Evolutionary conservation across 2,888 invertebrate species (phyloP), one percentile per base, ranked within the genome.

Genomic region (Apodemia duryi): DNA sequence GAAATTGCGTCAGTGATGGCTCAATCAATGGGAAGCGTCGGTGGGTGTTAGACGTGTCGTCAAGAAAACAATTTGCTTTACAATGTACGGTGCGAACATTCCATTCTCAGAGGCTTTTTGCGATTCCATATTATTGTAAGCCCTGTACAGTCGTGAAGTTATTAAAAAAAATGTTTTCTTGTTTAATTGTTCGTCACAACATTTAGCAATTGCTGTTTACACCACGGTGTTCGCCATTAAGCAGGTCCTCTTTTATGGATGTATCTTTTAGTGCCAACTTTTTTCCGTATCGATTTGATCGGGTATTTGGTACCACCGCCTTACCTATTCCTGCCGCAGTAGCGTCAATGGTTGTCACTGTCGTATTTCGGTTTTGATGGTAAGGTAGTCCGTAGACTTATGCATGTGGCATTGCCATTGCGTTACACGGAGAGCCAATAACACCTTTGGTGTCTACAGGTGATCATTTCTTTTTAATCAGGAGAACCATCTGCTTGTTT

Each of bases 51-150:
- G 82, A 82, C 83, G 80, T 82, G 85, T 85, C 85, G 83, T 85
- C 84, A 73, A 77, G 79, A 83, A 88, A 89, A 88, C 86, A 88
- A 87, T 90, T 88, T 84, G 76, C 77, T 75, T 80, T 84, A 89
- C 88, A 88, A 86, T 88, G 86, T 84, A 80, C 77, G 75, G 66
- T 69, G 71, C 71, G 70, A 68, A 72, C 75, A 75, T 77, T 79
- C 75, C 73, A 52, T 64, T 71, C 68, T 66, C 64, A 65, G 66
- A 67, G 63, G 49, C 57, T 63, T 70, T 43, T 69, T 63, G 64
- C 65, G 62, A 54, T 10, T 28, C 21, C 54, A 29, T 43, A 54
- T 21, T 21, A 21, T 29, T 29, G 54, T 54, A 54, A 54, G 29
- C 29, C 28, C 29, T 10, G 64, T 64, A 64, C 64, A 64, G 43